Conservation (phyloP, 2,113 vertebrate genomes). For the Corythornis vintsioides region DNA sequence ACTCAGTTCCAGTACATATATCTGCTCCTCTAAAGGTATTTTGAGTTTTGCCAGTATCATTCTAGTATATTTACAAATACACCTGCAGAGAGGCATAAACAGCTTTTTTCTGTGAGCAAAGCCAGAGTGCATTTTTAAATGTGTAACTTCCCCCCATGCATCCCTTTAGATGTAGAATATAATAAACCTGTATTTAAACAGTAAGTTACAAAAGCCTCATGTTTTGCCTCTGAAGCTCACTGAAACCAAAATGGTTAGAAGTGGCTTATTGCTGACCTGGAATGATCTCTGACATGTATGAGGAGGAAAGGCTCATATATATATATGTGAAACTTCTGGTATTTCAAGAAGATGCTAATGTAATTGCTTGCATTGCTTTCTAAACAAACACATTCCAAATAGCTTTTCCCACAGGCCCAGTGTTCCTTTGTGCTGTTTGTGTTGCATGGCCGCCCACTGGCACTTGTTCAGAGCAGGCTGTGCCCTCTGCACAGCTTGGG, state of each 20-base stretch:
- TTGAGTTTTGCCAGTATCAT: neutral
- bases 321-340: conserved; percentile 31
- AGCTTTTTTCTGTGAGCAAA: neutral
- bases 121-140: neutral
- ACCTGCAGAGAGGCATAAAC: neutral
- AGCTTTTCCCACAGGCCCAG: conserved; percentile 33
- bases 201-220: neutral
- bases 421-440: conserved; percentile 25
- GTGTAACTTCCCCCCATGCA: neutral
- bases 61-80: neutral
- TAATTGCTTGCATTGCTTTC: conserved; percentile 14
- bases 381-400: conserved; percentile 28
- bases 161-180: neutral
- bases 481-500: neutral
- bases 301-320: neutral
- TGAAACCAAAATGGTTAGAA: neutral
- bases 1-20: neutral
- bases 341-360: conserved; percentile 38
- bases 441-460: neutral
- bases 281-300: neutral
- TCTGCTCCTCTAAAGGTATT: neutral
- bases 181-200: neutral
- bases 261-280: neutral
- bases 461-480: neutral
- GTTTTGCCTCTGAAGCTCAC: neutral